Conservation (phyloP, 2,113 vertebrate genomes). For the Pandion haliaetus region DNA sequence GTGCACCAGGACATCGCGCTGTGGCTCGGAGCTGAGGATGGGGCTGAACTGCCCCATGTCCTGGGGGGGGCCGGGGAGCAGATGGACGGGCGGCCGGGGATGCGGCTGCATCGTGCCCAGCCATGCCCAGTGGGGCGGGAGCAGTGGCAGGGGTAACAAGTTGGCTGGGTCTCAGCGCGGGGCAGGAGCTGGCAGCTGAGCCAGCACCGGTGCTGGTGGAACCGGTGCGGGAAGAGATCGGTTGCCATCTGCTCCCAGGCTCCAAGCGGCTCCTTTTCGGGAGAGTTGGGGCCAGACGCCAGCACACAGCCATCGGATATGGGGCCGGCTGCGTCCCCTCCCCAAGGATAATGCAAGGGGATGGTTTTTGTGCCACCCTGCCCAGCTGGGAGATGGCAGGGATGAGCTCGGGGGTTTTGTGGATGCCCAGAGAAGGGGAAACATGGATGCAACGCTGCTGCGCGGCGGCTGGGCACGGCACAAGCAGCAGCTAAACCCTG, state of each 20-base stretch:
- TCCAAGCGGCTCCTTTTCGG: neutral
- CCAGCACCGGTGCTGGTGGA: neutral
- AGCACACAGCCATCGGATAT: fast-evolving
- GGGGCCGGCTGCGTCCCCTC: neutral
- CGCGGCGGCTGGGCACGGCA: fast-evolving
- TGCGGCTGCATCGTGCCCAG: neutral
- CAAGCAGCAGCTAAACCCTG: neutral
- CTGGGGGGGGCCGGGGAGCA: neutral
- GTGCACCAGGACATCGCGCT: too few relatives aligned
- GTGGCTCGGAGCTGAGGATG: neutral
- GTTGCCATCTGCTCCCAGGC: constrained; percentile 35
- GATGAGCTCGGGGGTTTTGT: neutral
- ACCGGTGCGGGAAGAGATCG: neutral
- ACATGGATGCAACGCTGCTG: neutral
- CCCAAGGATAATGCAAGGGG: fast-evolving
- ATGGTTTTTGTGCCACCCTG: neutral
- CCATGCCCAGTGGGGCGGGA: neutral
- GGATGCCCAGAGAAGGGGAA: neutral
- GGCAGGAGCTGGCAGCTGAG: neutral
- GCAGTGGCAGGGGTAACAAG: neutral
- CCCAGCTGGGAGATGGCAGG: neutral
- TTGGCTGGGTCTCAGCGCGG: neutral
- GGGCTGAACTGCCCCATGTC: neutral
- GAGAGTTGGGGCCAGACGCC: neutral
- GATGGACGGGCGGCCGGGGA: neutral